Evolutionary conservation across 2,888 invertebrate species (phyloP).

Genomic region (Netelia fuscicornis): DNA sequence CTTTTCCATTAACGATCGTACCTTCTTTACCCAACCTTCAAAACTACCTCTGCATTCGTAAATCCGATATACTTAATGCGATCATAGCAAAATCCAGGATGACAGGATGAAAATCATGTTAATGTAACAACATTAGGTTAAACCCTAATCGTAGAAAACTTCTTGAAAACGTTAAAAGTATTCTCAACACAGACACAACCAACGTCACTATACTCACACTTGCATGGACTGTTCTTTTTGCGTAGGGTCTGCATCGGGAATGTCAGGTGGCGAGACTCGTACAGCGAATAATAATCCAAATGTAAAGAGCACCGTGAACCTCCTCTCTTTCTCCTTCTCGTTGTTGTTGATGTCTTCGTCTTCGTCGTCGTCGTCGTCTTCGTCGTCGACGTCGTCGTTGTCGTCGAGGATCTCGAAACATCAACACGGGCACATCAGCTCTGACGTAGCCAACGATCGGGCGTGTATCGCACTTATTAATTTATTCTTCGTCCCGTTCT

Average conservation of each 20-base stretch:
- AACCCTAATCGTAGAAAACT: no score
- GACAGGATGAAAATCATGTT: no score
- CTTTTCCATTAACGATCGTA: not conserved
- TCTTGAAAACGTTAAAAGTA: no score
- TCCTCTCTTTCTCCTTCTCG: slow-evolving; percentile 18
- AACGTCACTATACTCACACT: slow-evolving; percentile 90
- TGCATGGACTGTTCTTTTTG: slow-evolving; percentile 97
- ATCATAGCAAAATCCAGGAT: no score
- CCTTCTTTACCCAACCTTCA: not conserved
- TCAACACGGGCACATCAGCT: slow-evolving; percentile 65
- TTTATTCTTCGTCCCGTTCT: slow-evolving; percentile 39
- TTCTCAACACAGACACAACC: no score
- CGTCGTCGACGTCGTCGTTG: slow-evolving; percentile 48
- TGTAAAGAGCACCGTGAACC: slow-evolving; percentile 24
- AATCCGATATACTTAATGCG: no score
- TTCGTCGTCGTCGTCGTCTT: slow-evolving; percentile 40
- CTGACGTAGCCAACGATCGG: slow-evolving; percentile 49
- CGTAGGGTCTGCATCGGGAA: slow-evolving; percentile 94
- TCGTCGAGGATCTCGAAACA: slow-evolving; percentile 57
- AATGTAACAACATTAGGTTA: no score
- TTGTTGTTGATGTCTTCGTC: slow-evolving; percentile 21
- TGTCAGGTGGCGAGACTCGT: slow-evolving; percentile 58
- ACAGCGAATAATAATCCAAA: slow-evolving; percentile 40
- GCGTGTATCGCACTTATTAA: slow-evolving; percentile 56
- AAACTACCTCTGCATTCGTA: no score